Conservation (phyloP, 2,888 invertebrate genomes). For the Coelopa pilipes region DNA sequence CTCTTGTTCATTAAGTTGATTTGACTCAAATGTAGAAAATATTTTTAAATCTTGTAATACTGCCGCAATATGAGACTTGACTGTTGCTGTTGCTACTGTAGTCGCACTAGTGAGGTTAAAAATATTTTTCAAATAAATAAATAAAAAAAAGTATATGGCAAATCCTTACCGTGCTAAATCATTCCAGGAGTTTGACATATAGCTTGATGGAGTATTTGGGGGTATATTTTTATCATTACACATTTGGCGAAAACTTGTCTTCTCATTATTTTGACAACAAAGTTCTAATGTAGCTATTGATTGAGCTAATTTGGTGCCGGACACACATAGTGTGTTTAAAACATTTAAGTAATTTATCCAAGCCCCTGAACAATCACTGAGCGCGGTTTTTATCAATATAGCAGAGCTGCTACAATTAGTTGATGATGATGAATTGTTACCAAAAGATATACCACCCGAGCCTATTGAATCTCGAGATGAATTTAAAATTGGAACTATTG, state of each 20-base stretch:
- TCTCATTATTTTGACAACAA: conserved; percentile 57
- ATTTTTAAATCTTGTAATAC: conserved; percentile 69
- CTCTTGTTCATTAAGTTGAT: conserved; percentile 52
- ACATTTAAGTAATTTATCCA: conserved; percentile 63
- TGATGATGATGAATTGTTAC: conserved; percentile 39
- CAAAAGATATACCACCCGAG: conserved; percentile 11
- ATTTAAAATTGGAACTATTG: too few species aligned
- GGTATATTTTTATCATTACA: conserved; percentile 40
- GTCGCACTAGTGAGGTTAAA: conserved; percentile 67
- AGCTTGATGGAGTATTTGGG: conserved; percentile 53
- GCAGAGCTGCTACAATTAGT: conserved; percentile 55
- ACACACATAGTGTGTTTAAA: conserved; percentile 73
- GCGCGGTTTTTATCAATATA: conserved; percentile 55
- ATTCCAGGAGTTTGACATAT: conserved; percentile 73
- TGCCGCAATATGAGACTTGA: conserved; percentile 73
- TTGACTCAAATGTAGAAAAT: conserved; percentile 51
- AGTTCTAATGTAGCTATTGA: conserved; percentile 71
- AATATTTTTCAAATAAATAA: not conserved
- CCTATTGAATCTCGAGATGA: conserved; percentile 13
- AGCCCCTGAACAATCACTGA: conserved; percentile 57
- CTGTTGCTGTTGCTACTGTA: conserved; percentile 73
- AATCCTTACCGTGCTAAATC: conserved; percentile 67
- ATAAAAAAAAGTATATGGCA: too few species aligned
- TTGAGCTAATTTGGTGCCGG: conserved; percentile 73
- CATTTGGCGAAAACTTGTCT: conserved; percentile 41